These are phyloP conservation scores for Nyctalus aviator DNA, from an alignment of 2,797 vertebrate genomes.

Conservation along the genomic window DNA sequence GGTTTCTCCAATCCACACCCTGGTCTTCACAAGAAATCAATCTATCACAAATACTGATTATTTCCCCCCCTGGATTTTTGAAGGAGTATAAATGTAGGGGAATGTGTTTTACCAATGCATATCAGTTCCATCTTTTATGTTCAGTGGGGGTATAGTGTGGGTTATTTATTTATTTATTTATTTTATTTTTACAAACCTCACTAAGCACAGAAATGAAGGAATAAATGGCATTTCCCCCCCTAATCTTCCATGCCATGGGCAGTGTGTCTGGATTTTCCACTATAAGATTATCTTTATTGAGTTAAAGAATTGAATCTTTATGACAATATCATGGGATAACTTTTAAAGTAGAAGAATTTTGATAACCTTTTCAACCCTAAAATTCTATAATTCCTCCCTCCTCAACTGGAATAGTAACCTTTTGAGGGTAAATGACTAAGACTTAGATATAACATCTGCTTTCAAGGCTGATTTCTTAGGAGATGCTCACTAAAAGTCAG, in stretches of 20 bases:
- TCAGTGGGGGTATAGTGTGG: background rate
- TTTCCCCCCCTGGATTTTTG: background rate
- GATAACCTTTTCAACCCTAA: background rate
- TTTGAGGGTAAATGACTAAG: background rate
- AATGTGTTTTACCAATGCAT: background rate
- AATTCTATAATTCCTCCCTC: background rate
- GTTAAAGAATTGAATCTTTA: background rate
- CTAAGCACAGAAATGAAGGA: background rate
- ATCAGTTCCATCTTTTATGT: background rate
- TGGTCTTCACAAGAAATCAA: background rate
- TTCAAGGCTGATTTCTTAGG: background rate
- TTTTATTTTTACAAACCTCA: background rate
- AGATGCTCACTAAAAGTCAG: background rate
- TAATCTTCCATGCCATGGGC: background rate
- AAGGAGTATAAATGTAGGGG: background rate
- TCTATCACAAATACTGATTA: background rate
- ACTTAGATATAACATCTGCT: background rate
- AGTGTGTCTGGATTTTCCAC: background rate
- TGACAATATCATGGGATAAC: background rate
- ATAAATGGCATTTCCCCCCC: background rate
- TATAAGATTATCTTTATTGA: background rate
- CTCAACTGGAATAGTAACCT: background rate
- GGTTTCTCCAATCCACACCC: fast-evolving
- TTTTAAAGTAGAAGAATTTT: background rate
- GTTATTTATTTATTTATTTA: background rate